Conservation (phyloP, 2,797 vertebrate species). For the Sparus aurata region DNA sequence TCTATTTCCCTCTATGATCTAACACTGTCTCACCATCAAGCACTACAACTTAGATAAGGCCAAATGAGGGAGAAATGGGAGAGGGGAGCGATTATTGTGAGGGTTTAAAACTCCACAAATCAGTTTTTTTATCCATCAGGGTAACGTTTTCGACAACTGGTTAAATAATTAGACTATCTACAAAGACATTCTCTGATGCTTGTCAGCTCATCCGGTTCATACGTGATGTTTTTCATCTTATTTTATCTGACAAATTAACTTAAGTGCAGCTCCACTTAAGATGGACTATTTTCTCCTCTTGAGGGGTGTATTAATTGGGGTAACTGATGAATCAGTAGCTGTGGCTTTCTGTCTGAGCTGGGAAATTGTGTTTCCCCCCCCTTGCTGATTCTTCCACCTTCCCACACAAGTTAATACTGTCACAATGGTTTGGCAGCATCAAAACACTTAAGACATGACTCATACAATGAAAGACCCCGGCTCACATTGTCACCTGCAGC, state of each 20-base stretch:
- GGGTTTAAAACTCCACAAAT: slow-evolving; percentile 72
- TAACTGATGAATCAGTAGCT: slow-evolving; percentile 59
- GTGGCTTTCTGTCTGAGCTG: slow-evolving; percentile 35
- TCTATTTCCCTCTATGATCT: slow-evolving; percentile 80
- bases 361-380: slow-evolving; percentile 14
- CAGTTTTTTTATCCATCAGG: slow-evolving; percentile 80
- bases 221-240: slow-evolving; percentile 67
- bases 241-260: slow-evolving; percentile 79
- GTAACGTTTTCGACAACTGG: slow-evolving; percentile 80
- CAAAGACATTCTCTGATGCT: slow-evolving; percentile 89
- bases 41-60: slow-evolving; percentile 77
- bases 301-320: slow-evolving; percentile 69
- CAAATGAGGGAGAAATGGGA: slow-evolving; percentile 66
- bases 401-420: slow-evolving; percentile 17
- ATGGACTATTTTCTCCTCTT: slow-evolving; percentile 53
- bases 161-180: slow-evolving; percentile 86
- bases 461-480: background rate
- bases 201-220: slow-evolving; percentile 86
- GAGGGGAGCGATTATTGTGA: slow-evolving; percentile 68
- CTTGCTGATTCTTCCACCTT: slow-evolving; percentile 34
- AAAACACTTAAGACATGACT: slow-evolving; percentile 4
- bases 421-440: slow-evolving; percentile 3
- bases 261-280: slow-evolving; percentile 67
- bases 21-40: slow-evolving; percentile 78
- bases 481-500: slow-evolving; percentile 1